Percentiles rank a stretch among this genome's conserved stretches.
Evolutionary conservation across 2,113 vertebrate species (phyloP).

Genomic region (Hylia prasina): DNA sequence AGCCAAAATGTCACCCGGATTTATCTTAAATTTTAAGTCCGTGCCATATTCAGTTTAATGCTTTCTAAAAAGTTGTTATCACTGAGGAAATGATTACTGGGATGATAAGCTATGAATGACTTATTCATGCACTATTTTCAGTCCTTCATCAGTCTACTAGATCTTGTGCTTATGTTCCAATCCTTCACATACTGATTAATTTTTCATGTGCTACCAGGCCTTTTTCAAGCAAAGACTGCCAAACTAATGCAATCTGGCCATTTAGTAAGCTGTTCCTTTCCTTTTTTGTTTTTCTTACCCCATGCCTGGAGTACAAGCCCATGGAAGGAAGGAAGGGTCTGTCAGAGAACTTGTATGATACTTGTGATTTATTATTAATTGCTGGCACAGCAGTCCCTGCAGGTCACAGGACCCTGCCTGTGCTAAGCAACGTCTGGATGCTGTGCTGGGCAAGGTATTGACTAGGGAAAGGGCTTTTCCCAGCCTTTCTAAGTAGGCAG

Average conservation of each 20-base stretch:
- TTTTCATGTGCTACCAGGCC: slow-evolving; percentile 16
- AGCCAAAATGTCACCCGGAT: background rate
- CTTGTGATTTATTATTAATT: slow-evolving; percentile 54
- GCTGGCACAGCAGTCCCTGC: slow-evolving; percentile 1
- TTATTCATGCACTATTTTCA: slow-evolving; percentile 34
- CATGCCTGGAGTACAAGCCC: slow-evolving; percentile 36
- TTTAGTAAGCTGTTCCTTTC: slow-evolving; percentile 36
- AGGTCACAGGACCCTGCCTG: background rate
- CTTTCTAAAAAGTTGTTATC: slow-evolving; percentile 18
- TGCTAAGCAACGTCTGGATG: background rate
- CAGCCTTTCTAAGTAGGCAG: background rate
- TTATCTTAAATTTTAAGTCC: background rate
- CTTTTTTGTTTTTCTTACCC: slow-evolving; percentile 52
- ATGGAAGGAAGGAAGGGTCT: slow-evolving; percentile 52
- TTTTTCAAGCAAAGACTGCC: slow-evolving; percentile 25
- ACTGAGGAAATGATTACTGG: slow-evolving; percentile 5
- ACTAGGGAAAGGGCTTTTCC: background rate
- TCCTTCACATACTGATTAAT: background rate
- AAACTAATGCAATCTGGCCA: background rate
- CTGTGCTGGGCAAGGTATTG: background rate
- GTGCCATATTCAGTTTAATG: background rate
- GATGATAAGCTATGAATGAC: slow-evolving; percentile 54
- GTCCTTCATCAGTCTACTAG: background rate
- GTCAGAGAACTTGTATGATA: slow-evolving; percentile 40
- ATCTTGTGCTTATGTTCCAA: background rate